Evolutionary conservation across 2,888 invertebrate species (phyloP), one percentile per base, ranked within the genome.

Genomic region (Leucophora obtusa): DNA sequence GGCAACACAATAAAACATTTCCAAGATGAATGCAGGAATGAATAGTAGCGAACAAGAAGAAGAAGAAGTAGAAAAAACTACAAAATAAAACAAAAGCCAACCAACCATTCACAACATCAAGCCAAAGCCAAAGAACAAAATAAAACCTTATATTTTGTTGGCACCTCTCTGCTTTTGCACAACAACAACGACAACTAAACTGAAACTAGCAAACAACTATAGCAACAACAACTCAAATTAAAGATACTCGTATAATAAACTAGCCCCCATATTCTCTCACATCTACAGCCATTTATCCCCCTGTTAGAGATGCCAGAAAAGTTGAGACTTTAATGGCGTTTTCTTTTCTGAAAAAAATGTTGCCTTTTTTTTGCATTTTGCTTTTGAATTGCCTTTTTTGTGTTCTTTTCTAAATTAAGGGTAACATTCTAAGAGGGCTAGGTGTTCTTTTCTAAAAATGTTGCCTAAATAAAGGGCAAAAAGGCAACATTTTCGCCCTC

Each of bases 1-100:
- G 79, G 69, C 82, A 81, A 81, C 63, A 83, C 59, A 76, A 82
- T 82, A 69, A n/a, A n/a, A 70, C 73, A 73, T 50, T 63, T 60
- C 69, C 63, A 76, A 60, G 68, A 68, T 76, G 79, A 79, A 79
- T 69, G 73, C 51, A 76, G 47, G 10, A 6, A 47, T 24, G 58
- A 53, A 35, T 15, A 10, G 50, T 56, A 70, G 60, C 60, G 51
- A 53, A 56, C 7, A 56, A 33, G 28, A 56, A 56, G n/a, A 21
- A 21, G 54, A 14, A 54, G 14, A 11, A 28, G 24, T 5, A 24
- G 24, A 54, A 14, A 33, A n/a, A 33, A 33, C 7, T 28, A 15
- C 24, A n/a, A 68, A 60, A 53, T 66, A 77, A 77, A 71, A 77
- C 71, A 66, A 77, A 71, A 77, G 71, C 15, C 56, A 56, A 53